Evolutionary conservation across 2,113 vertebrate genomes (phyloP), one percentile per base, ranked within the genome.

Genomic region (Cynocephalus volans): DNA sequence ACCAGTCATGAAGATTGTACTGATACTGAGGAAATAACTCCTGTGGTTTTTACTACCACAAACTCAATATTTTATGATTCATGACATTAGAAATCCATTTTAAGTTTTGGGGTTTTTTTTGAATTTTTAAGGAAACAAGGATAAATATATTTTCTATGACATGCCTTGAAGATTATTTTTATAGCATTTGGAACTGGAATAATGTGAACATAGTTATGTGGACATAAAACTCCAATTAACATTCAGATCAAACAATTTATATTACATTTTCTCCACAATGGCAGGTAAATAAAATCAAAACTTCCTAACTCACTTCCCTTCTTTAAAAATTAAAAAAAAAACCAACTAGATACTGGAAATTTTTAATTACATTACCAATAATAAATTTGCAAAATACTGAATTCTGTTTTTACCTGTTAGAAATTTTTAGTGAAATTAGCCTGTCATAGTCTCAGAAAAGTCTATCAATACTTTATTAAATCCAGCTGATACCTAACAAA

Each of bases 281-380:
- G 5, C 41, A 80, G 73, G n/a, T 76, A 21, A 96, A 72, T 81
- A 70, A 90, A 87, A 36, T 45, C 11, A 54, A 81, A 93, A 33
- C 3, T 19, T n/a, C 6, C 79, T 5, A 70, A 7, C 28, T 15
- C 4, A 62, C 4, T 19, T 54, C 8, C 18, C 14, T 48, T 56
- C 73, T 64, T 56, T 95, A 70, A 52, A 92, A 81, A 85, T 67
- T 18, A 33, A 89, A 54, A 31, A 36, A 28, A 65, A 81, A 60
- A 19, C n/a, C n/a, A 86, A 33, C 13, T 18, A 18, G 13, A 52
- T 36, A n/a, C 6, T 88, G 41, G 14, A 54, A 86, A 54, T 60
- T 81, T 85, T 87, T 75, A 58, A 84, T 82, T 73, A 21, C 88
- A n/a, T 85, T 75, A 90, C 3, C 62, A 80, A 26, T 24, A 75